phyloP scores from a whole-genome alignment of 2,888 invertebrate species.

The Hanleya hanleyi region DNA sequence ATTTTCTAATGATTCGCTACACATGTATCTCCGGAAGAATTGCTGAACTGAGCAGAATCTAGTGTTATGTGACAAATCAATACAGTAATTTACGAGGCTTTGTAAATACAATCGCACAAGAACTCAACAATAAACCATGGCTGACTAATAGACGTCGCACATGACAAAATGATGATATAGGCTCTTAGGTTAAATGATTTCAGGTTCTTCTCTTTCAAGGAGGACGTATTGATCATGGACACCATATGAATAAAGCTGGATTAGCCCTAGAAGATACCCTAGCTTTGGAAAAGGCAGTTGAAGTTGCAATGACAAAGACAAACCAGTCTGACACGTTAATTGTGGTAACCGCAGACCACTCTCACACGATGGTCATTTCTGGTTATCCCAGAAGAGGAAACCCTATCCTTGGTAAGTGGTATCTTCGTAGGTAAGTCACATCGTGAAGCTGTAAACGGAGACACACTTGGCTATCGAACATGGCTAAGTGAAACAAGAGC shows the following conservation, averaged over 20 bases:
- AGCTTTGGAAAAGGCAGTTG: conserved; percentile 83
- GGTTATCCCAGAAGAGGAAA: conserved; percentile 63
- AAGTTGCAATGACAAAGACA: conserved; percentile 77
- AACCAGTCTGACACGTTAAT: conserved; percentile 83
- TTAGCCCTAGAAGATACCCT: conserved; percentile 84
- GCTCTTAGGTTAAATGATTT: neutral
- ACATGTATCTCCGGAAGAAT: too few species aligned
- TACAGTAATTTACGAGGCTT: too few species aligned
- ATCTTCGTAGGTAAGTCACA: neutral
- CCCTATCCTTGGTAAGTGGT: conserved; percentile 62
- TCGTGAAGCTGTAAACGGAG: too few species aligned
- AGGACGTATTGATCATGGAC: conserved; percentile 67
- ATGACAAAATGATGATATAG: neutral
- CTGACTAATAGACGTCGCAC: too few species aligned
- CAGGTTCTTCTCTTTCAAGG: conserved; percentile 41
- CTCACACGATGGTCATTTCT: conserved; percentile 66
- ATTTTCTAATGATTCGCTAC: too few species aligned
- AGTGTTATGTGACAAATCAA: too few species aligned
- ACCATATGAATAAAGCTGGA: conserved; percentile 78
- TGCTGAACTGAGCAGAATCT: too few species aligned
- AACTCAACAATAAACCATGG: too few species aligned
- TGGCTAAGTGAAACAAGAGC: too few species aligned
- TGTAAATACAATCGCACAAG: too few species aligned
- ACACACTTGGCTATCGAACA: too few species aligned
- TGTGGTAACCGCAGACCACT: conserved; percentile 77